Base-by-base conservation (phyloP, 2,888 invertebrate species). In the Patella pellucida region DNA sequence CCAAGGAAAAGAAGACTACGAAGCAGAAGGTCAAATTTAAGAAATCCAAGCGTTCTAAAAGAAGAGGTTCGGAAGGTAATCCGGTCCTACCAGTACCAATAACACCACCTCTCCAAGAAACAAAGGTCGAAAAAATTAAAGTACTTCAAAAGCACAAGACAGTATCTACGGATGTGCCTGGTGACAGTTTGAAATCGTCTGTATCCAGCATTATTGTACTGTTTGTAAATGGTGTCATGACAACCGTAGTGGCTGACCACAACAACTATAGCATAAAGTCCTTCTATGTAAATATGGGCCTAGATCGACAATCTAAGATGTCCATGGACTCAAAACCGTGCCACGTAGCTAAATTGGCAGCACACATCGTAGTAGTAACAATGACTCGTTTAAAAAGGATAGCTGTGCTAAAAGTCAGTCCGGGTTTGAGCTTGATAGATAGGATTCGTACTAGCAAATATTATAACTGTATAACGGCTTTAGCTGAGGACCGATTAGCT, bases 1-100 rank as follows among this genome's bases (percentile, higher is more conserved):
- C 62, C 4, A 62, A 62, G 15, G 62, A 62, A 62, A 62, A 23
- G 23, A 62, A 62, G 23, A 62, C 62, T 62, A 23, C 62, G 11
- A 62, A 62, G 62, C 62, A 62, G 4, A 62, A 62, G 14, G 62
- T 62, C 14, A 62, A 62, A 62, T 62, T 62, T 62, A 62, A 62
- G 14, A 62, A 62, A 23, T 62, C 62, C 11, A 62, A 62, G 14
- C 19, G 62, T 11, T 62, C 62, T 23, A 62, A 23, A 23, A 19
- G 62, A 19, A 19, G 62, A 7, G 62, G 62, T 12, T 62, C 62
- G 12, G 41, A 41, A 41, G 62, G 62, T 62, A 12, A 19, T 9
- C 19, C 19, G 62, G 62, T 62, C 3, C 23, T 12, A 12, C 9
- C 62, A 23, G 19, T 23, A 11, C 23, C 62, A 1, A 62, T 19